These are phyloP conservation scores for Halichoerus grypus DNA, from an alignment of 2,113 vertebrate genomes.

Conservation along the genomic window DNA sequence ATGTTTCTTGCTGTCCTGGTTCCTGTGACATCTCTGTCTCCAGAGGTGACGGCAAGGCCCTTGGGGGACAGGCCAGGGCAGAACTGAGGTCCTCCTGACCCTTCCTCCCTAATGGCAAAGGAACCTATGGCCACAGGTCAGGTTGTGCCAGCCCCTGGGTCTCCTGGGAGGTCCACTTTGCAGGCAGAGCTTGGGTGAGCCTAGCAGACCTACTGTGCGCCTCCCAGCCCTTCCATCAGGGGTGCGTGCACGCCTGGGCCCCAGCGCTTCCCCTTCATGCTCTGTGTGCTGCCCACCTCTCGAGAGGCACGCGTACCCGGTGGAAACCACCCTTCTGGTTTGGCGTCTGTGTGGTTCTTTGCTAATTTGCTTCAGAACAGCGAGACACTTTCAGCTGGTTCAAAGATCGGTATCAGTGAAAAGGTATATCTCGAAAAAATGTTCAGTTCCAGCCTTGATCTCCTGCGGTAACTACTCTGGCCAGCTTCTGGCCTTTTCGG, in stretches of 20 bases:
- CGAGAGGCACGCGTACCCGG: too few species aligned
- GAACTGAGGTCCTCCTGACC: background rate
- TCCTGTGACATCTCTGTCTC: background rate
- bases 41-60: background rate
- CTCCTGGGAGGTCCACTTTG: background rate
- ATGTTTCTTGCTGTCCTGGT: background rate
- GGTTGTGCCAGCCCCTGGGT: background rate
- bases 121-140: background rate
- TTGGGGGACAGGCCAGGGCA: background rate
- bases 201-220: background rate
- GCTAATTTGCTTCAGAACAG: constrained; percentile 7
- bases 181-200: background rate
- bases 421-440: background rate
- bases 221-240: too few species aligned
- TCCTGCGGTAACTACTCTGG: background rate
- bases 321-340: background rate
- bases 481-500: background rate
- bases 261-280: background rate
- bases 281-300: background rate
- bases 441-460: background rate
- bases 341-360: background rate
- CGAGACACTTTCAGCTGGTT: background rate
- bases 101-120: background rate
- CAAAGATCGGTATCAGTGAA: background rate
- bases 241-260: rapidly evolving